Evolutionary conservation across 2,888 invertebrate genomes (phyloP), one percentile per base, ranked within the genome.

Genomic region (Archaeoteleia sp.): DNA sequence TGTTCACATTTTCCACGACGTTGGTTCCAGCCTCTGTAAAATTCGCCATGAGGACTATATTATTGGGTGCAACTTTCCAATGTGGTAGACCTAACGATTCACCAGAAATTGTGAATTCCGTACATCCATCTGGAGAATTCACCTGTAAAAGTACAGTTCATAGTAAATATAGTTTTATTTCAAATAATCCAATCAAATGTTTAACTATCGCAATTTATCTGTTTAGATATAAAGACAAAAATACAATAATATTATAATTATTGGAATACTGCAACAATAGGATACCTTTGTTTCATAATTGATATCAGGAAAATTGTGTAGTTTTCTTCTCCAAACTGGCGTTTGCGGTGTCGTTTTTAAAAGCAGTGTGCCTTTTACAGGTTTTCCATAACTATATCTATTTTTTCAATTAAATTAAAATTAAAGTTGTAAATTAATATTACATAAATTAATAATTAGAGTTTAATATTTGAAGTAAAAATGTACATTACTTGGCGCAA

Each of bases 21-120:
- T 89, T 88, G 0, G 92, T 92, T 10, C 91, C 91, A 27, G 89
- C 87, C 80, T 93, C 92, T 0, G 81, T 84, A 29, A 83, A 81
- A 57, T 83, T 87, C 0, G 87, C 88, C 42, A 85, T 82, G 17
- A 88, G 77, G 5, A 80, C 73, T 2, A 86, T 82, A 37, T 81
- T 79, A 30, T 80, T 80, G 0, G 83, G 83, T 10, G 83, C 79
- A 2, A 82, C 77, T 69, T 83, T 80, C 80, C 82, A 82, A 29
- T 82, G 78, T 0, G 79, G 78, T 14, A 86, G 61, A 0, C 84
- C 84, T 2, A 86, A 75, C 14, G 79, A 80, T n/a, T 77, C 70
- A 2, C 83, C 82, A 12, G 81, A 73, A 0, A 86, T 77, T n/a
- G 77, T 78, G 32, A 85, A 84, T 35, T 81, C 77, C 8, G 79